Conservation (phyloP, 2,888 invertebrate species). For the Lamproptera curius region DNA sequence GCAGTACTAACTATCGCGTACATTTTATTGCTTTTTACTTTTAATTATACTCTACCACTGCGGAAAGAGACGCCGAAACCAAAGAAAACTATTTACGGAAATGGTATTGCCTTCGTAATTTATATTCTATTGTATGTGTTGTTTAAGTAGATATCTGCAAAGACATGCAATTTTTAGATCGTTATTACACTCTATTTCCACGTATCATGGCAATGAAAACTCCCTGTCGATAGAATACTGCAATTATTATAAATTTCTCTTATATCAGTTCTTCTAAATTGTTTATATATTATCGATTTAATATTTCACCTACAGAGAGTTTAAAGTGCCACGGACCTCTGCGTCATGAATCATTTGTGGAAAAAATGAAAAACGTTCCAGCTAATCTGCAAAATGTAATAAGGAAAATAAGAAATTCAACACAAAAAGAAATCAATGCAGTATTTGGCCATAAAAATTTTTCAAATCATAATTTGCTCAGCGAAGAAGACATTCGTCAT, state of each 20-base stretch:
- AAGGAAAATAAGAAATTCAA: constrained; percentile 28
- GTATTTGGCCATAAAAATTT: constrained; percentile 20
- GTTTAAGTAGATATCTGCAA: no score
- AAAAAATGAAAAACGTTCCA: constrained; percentile 2
- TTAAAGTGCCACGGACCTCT: constrained; percentile 2
- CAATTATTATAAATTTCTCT: no score
- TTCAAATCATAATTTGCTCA: constrained; percentile 37
- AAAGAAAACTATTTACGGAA: constrained; percentile 15
- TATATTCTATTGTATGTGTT: no score
- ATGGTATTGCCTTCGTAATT: no score
- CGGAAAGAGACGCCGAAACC: constrained; percentile 34
- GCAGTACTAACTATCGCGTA: constrained; percentile 40
- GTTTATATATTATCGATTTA: no score
- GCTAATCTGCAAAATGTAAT: constrained; percentile 22
- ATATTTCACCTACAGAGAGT: constrained; percentile 7
- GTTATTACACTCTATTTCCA: no score
- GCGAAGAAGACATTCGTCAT: constrained; percentile 50
- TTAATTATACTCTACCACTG: constrained; percentile 58
- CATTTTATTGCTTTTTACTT: constrained; percentile 49
- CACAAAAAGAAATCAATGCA: constrained; percentile 11
- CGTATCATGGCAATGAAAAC: no score
- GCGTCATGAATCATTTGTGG: not conserved
- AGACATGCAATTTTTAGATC: no score
- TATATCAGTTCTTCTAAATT: no score
- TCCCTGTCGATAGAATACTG: no score